Conservation (phyloP, 2,888 invertebrate species). For the Dilophus febrilis region DNA sequence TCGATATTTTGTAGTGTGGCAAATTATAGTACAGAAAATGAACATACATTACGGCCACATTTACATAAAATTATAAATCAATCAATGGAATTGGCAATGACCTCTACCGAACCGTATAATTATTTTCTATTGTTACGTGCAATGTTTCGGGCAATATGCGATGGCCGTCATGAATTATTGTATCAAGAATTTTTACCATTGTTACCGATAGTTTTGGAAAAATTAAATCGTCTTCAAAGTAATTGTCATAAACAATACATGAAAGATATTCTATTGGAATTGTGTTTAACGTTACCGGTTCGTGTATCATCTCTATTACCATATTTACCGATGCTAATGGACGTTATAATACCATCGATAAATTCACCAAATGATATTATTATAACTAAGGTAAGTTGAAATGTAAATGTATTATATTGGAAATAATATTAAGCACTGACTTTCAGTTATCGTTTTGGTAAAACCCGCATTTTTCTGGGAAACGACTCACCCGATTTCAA, state of each 20-base stretch:
- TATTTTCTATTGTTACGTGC: slow-evolving; percentile 88
- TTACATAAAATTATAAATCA: slow-evolving; percentile 93
- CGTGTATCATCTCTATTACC: slow-evolving; percentile 87
- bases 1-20: slow-evolving; percentile 94
- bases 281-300: slow-evolving; percentile 95
- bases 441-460: too few species aligned
- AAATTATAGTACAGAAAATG: slow-evolving; percentile 87
- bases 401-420: too few species aligned
- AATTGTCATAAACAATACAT: slow-evolving; percentile 94
- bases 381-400: slow-evolving; percentile 44
- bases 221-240: slow-evolving; percentile 86
- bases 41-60: slow-evolving; percentile 94
- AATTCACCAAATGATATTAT: slow-evolving; percentile 82
- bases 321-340: slow-evolving; percentile 96
- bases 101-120: slow-evolving; percentile 94
- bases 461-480: too few species aligned
- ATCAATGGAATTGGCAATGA: slow-evolving; percentile 90
- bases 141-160: slow-evolving; percentile 91
- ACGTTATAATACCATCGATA: slow-evolving; percentile 91
- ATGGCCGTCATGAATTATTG: slow-evolving; percentile 93
- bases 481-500: too few species aligned
- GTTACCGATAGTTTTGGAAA: slow-evolving; percentile 85
- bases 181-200: slow-evolving; percentile 96
- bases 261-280: slow-evolving; percentile 96
- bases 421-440: slow-evolving; percentile 24